Base-by-base conservation (phyloP, 2,888 invertebrate species). In the Dione juno region DNA sequence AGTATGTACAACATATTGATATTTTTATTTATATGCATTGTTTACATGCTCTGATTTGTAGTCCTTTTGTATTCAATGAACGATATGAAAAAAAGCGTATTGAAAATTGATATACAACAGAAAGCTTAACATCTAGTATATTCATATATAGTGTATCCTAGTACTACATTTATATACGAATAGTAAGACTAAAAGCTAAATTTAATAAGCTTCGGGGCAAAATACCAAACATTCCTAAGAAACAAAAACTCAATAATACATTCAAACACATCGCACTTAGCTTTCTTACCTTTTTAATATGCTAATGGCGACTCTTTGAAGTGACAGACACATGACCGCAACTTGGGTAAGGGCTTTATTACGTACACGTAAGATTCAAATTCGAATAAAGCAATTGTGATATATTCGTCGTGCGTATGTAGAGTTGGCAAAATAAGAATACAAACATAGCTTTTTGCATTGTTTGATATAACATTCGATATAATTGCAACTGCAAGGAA, bases 261-360 rank as follows among this genome's bases (percentile, higher is more conserved):
- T 69, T 69, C 75, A 66, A 73, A 58, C 69, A 65, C 65, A 64
- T 67, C 66, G 66, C 54, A 75, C 75, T 75, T 75, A 72, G 74
- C 78, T 75, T 67, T 79, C 80, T 79, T 78, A 78, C 80, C 81
- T 83, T 84, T 84, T 84, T 86, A 86, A 85, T 86, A 86, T 86
- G 87, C 76, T 79, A 77, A 76, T 76, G 72, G 74, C 50, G 68
- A 74, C 80, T 73, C 70, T 83, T 81, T 80, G 83, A 80, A 77
- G 78, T 79, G 76, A 75, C 77, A 77, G 67, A 58, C 75, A 72
- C 70, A 67, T 69, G 71, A 65, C 64, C 71, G 65, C 67, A 57
- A 35, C 43, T 43, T 61, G 6, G 57, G 11, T 66, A 37, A 66
- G 75, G 28, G 14, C 48, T 73, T 74, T 74, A 70, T 69, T 69